phyloP scores from a whole-genome alignment of 2,888 invertebrate genomes.

The Lycaena phlaeas region DNA sequence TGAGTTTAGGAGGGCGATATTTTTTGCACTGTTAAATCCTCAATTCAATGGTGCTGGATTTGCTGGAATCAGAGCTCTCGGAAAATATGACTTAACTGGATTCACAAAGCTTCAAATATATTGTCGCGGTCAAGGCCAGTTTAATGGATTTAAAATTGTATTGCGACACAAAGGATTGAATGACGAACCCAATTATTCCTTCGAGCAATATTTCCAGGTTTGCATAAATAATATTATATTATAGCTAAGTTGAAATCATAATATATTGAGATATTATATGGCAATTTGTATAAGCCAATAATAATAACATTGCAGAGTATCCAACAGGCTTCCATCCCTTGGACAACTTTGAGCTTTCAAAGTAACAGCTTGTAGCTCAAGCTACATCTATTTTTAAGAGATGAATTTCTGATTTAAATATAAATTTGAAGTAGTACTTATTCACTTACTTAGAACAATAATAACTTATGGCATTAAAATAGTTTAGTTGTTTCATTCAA shows the following conservation, averaged over 20 bases:
- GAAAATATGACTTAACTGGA: constrained; percentile 60
- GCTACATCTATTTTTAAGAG: no score
- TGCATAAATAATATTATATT: constrained; percentile 23
- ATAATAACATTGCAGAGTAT: no score
- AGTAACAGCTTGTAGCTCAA: no score
- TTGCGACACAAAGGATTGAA: constrained; percentile 71
- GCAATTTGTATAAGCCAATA: no score
- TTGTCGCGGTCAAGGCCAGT: constrained; percentile 74
- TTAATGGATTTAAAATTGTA: constrained; percentile 73
- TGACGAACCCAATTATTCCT: constrained; percentile 72
- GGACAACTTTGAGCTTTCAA: no score
- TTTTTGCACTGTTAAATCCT: constrained; percentile 77
- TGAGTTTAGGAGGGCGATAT: constrained; percentile 73
- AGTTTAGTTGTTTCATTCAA: no score
- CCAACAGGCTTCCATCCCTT: no score
- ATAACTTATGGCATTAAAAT: no score
- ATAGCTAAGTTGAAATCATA: no score
- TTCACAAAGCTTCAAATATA: constrained; percentile 62
- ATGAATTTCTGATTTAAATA: no score
- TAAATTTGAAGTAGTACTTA: constrained; percentile 36
- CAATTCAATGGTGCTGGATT: constrained; percentile 79
- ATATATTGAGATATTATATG: no score
- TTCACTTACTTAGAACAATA: not conserved
- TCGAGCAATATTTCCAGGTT: constrained; percentile 74
- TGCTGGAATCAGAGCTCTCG: constrained; percentile 72